A percentile compares a stretch with the other conserved stretches of the same genome.
Evolutionary conservation across 2,888 invertebrate species (phyloP).

Genomic region (Tuta absoluta): DNA sequence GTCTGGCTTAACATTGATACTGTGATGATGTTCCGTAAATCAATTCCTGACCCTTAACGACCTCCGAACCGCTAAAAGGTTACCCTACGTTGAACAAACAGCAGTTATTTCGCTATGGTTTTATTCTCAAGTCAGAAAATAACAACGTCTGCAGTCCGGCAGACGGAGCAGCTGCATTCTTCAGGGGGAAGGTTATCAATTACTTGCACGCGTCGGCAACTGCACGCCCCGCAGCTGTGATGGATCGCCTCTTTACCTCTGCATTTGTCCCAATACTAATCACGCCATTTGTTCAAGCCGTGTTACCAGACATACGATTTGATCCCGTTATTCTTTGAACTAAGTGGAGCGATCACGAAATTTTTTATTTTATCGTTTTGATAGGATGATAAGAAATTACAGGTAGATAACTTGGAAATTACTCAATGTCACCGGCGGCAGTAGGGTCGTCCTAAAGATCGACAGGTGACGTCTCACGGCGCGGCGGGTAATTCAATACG

Average conservation of each 20-base stretch:
- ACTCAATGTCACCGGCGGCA: background rate
- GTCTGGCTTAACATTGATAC: too few species aligned
- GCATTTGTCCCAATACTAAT: conserved; percentile 26
- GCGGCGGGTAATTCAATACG: conserved; percentile 53
- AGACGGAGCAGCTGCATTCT: conserved; percentile 12
- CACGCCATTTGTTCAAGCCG: conserved; percentile 29
- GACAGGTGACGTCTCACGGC: conserved; percentile 53
- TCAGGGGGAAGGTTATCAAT: conserved; percentile 42
- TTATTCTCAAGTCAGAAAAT: background rate
- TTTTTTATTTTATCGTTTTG: background rate
- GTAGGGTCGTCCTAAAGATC: conserved; percentile 29
- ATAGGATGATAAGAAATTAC: background rate
- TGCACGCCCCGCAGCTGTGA: conserved; percentile 40
- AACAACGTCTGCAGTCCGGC: background rate
- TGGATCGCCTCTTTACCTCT: conserved; percentile 40
- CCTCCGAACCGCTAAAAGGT: conserved; percentile 20
- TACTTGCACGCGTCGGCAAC: conserved; percentile 44
- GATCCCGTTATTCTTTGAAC: conserved; percentile 3
- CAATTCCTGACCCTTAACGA: too few species aligned
- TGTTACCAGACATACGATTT: background rate
- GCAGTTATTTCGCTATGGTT: conserved; percentile 7
- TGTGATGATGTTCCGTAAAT: too few species aligned
- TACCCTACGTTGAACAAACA: background rate
- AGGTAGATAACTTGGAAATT: background rate
- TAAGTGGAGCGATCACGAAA: background rate